Percentiles rank a stretch among this genome's conserved stretches.
Evolutionary conservation across 2,797 vertebrate species (phyloP).

Genomic region (Falco rusticolus): DNA sequence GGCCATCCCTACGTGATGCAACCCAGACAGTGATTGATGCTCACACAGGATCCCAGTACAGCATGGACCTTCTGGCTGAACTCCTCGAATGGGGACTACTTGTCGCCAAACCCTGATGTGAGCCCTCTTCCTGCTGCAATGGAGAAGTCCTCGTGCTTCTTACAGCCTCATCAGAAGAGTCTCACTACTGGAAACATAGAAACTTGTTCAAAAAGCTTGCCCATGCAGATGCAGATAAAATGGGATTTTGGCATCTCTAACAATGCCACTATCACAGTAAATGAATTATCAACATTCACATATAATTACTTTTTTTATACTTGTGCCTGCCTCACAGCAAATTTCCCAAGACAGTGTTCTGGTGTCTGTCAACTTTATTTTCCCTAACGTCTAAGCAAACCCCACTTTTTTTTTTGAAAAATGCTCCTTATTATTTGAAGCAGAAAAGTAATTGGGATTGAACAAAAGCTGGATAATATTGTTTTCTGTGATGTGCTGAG

Average conservation of each 20-base stretch:
- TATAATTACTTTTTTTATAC: background rate
- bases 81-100: background rate
- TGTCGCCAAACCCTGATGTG: background rate
- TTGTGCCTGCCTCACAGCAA: background rate
- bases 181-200: background rate
- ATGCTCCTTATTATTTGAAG: constrained; percentile 19
- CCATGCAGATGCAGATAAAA: background rate
- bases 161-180: background rate
- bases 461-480: constrained; percentile 40
- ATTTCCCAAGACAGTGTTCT: constrained; percentile 1
- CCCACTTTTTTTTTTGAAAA: background rate
- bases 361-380: constrained; percentile 2
- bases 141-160: background rate
- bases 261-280: background rate
- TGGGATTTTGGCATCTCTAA: background rate
- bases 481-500: background rate
- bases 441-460: constrained; percentile 24
- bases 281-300: background rate
- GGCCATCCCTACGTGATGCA: background rate
- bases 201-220: background rate
- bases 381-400: background rate
- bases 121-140: background rate
- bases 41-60: background rate
- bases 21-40: background rate
- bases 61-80: background rate